Base-by-base conservation (phyloP, 1,140 invertebrate genomes). In the Nasonia longicornis region DNA sequence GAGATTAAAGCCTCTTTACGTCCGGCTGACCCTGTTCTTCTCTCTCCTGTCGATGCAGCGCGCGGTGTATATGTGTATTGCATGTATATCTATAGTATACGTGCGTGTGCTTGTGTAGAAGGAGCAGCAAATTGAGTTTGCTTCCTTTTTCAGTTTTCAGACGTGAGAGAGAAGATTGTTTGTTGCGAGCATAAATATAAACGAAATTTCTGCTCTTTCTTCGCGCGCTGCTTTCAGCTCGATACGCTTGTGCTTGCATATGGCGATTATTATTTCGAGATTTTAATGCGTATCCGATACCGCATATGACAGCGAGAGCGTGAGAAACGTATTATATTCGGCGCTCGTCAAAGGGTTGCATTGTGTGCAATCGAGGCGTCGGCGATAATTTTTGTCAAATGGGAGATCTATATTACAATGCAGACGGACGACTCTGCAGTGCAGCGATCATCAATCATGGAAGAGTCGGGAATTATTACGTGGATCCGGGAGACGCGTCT, bases 1-100 rank as follows among this genome's bases (percentile, higher is more conserved):
- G 81, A 82, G 81, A 82, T 82, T 74, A 74, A 69, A 31, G 22
- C 29, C 58, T 38, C 22, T 16, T 38, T 66, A n/a, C 22, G 64
- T 77, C 66, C 52, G 71, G 70, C 29, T 74, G 70, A 80, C 48
- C 70, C 38, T 75, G 45, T 73, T 73, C 22, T n/a, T 31, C 11
- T 16, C 2, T 16, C 58, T n/a, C 0, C 64, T 20, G 14, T 29
- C 26, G 64, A 67, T 26, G 26, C 64, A 26, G 26, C 26, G 1
- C 26, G 26, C 26, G 26, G 64, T 29, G 48, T 16, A 16, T 52
- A 16, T 52, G 4, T 8, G 48, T 14, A 52, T 52, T 16, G 48
- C 12, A 52, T 14, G 26, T 26, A 26, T 26, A 26, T 26, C 26
- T 26, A 26, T 26, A 26, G 26, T 26, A 26, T 26, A 26, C 26